phyloP scores from a whole-genome alignment of 2,797 vertebrate genomes.

The Cyclopterus lumpus region DNA sequence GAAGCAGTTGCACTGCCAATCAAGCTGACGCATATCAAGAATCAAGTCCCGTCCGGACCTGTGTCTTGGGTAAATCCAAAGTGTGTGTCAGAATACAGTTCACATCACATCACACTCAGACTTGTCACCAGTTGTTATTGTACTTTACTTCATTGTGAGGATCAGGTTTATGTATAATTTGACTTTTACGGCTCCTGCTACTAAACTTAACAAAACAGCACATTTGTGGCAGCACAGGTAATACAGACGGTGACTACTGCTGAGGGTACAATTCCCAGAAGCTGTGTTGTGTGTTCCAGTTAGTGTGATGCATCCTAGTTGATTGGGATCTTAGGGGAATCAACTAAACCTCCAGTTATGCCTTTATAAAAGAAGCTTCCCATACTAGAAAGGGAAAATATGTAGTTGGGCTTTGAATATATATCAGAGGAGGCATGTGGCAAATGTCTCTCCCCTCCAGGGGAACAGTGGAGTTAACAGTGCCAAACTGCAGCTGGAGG shows the following conservation, averaged over 20 bases:
- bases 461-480: too few species aligned
- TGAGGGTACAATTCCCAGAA: background rate
- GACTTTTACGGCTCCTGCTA: background rate
- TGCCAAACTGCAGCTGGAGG: background rate
- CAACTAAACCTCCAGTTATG: background rate
- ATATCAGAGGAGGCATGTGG: too few species aligned
- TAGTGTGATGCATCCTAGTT: background rate
- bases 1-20: constrained; percentile 20
- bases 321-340: background rate
- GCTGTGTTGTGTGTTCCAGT: background rate
- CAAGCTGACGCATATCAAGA: constrained; percentile 24
- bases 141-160: background rate
- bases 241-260: background rate
- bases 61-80: constrained; percentile 24
- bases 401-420: too few species aligned
- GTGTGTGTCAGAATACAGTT: constrained; percentile 8
- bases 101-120: constrained; percentile 2
- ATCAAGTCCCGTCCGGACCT: constrained; percentile 16
- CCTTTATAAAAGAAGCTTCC: background rate
- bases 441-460: too few species aligned
- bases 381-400: too few species aligned
- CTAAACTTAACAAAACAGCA: background rate
- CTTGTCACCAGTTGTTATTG: background rate
- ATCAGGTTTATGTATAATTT: background rate
- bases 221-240: background rate